These are phyloP conservation scores for Cassiopea andromeda DNA, from an alignment of 30 jellyfish, hydroid and myxozoan genomes.

Conservation along the genomic window DNA sequence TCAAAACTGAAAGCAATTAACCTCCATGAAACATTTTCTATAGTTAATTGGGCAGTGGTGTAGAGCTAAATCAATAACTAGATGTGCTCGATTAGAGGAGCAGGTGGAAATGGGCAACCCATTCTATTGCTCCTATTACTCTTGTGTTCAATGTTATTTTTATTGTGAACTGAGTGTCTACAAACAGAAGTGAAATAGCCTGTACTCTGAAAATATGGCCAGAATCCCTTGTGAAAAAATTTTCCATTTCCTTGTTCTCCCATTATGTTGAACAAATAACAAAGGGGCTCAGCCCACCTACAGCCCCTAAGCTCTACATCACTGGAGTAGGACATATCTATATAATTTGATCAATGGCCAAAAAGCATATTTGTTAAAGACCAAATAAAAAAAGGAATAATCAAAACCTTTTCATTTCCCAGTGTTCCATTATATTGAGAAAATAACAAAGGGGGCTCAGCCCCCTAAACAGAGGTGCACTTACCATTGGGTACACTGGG, in stretches of 20 bases:
- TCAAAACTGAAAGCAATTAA: background rate
- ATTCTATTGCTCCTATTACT: background rate
- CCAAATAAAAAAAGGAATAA: too few species aligned
- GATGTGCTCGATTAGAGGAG: background rate
- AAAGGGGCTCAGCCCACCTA: background rate
- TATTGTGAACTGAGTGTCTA: background rate
- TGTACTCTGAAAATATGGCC: background rate
- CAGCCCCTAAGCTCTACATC: background rate
- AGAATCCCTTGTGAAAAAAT: background rate
- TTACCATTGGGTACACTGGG: too few species aligned
- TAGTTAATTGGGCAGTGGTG: too few species aligned
- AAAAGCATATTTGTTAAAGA: background rate
- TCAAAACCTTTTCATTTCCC: background rate
- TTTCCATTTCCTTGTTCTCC: background rate
- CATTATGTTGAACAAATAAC: background rate
- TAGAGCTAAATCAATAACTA: background rate
- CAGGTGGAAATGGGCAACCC: constrained; percentile 1
- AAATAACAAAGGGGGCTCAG: too few species aligned
- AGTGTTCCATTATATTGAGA: background rate
- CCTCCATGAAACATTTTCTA: background rate
- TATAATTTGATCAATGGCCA: background rate
- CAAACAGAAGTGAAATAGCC: background rate
- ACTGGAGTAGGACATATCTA: background rate
- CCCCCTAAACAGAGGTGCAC: too few species aligned
- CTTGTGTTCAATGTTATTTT: background rate